Conservation (phyloP, 1,140 invertebrate genomes). For the Anoplophora glabripennis region DNA sequence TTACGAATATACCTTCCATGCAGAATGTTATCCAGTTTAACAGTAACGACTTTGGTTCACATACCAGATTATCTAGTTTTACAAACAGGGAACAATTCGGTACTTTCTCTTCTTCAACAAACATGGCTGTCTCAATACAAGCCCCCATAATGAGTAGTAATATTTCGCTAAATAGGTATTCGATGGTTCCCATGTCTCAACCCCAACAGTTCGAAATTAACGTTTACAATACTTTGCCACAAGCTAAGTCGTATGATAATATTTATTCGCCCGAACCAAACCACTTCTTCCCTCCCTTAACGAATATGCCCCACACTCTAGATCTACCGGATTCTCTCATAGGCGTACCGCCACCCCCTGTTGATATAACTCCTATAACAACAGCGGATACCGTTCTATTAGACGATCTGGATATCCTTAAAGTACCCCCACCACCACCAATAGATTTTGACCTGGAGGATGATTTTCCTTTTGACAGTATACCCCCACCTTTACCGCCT, state of each 20-base stretch:
- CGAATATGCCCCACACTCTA: no score
- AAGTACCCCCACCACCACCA: constrained; percentile 28
- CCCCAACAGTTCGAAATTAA: constrained; percentile 19
- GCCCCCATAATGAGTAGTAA: neutral
- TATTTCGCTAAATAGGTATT: constrained; percentile 12
- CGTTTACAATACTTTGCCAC: constrained; percentile 20
- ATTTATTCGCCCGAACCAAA: neutral
- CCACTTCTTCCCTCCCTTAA: neutral
- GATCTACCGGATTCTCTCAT: neutral
- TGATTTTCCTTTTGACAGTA: neutral
- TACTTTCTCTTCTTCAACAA: neutral
- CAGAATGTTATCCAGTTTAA: no score
- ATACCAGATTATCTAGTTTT: no score
- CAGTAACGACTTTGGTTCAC: no score
- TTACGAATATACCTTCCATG: no score
- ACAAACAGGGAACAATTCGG: neutral
- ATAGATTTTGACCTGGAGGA: constrained; percentile 15
- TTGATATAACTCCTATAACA: neutral
- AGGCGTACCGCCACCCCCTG: neutral
- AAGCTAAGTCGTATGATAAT: neutral
- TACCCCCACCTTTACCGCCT: constrained; percentile 7
- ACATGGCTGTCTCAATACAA: neutral
- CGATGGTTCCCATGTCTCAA: neutral
- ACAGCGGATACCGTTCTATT: constrained; percentile 15
- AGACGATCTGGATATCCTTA: constrained; percentile 23